phyloP scores from a whole-genome alignment of 1,140 invertebrate genomes.

The Cataglyphis hispanica region DNA sequence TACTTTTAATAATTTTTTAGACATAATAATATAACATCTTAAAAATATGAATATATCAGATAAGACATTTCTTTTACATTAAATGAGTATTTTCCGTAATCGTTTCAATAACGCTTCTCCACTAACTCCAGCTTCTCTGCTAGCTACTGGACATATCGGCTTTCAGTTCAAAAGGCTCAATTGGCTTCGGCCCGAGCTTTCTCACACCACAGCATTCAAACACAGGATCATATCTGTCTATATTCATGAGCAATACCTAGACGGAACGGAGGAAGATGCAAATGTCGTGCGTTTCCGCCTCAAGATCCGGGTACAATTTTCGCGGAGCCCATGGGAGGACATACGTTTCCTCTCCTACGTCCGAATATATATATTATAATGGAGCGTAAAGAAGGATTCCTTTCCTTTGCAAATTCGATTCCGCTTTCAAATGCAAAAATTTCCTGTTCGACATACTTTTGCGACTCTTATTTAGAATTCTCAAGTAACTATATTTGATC shows the following conservation, averaged over 20 bases:
- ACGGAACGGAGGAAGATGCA: constrained; percentile 71
- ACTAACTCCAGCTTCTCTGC: constrained; percentile 52
- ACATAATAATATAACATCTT: not conserved
- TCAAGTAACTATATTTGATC: constrained; percentile 26
- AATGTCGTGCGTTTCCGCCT: constrained; percentile 74
- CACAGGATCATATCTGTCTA: constrained; percentile 78
- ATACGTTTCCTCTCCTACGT: constrained; percentile 73
- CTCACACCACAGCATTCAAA: constrained; percentile 71
- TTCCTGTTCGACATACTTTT: not conserved
- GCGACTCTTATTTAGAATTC: constrained; percentile 39
- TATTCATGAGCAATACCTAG: constrained; percentile 77
- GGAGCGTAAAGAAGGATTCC: constrained; percentile 73
- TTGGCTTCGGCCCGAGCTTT: constrained; percentile 60
- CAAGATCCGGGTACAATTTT: constrained; percentile 75
- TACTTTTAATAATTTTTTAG: not conserved
- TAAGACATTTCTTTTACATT: not conserved
- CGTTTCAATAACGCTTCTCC: constrained; percentile 45
- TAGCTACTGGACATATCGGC: constrained; percentile 70
- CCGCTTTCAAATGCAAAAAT: constrained; percentile 47
- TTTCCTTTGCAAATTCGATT: constrained; percentile 69
- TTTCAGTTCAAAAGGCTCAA: constrained; percentile 70
- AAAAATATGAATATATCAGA: not conserved
- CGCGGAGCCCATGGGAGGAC: constrained; percentile 73
- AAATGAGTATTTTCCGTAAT: constrained; percentile 25
- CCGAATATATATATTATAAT: constrained; percentile 77